phyloP scores from a whole-genome alignment of 2,888 invertebrate species.

The Drosophila nigritarsus region DNA sequence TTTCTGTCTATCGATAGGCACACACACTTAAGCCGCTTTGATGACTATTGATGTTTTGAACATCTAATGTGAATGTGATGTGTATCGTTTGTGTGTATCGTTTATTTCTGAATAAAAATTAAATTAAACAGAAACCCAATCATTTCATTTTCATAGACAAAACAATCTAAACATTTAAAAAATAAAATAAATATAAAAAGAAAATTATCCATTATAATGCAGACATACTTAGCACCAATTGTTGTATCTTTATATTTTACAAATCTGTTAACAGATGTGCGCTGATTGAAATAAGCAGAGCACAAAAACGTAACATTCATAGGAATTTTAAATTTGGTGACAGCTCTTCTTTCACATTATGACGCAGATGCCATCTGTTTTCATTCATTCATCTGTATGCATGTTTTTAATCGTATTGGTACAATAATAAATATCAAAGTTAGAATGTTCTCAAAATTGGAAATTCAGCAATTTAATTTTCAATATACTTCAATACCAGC shows the following conservation, averaged over 20 bases:
- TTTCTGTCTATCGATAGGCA: neutral
- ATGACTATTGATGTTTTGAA: neutral
- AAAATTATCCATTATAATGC: neutral
- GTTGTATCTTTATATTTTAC: neutral
- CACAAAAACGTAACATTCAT: neutral
- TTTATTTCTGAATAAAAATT: neutral
- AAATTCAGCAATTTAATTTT: neutral
- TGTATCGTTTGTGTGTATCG: no score
- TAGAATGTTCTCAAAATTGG: neutral
- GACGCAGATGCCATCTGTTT: neutral
- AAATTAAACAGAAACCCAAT: neutral
- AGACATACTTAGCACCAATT: neutral
- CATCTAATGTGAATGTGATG: neutral
- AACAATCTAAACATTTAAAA: neutral
- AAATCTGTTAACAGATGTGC: neutral
- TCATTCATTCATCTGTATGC: neutral
- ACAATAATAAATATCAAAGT: neutral
- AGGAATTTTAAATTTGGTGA: neutral
- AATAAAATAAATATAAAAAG: neutral
- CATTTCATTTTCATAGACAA: neutral
- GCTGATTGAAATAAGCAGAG: neutral
- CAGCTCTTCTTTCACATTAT: neutral
- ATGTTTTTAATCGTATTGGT: neutral
- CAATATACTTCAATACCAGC: neutral
- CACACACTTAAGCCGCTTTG: neutral